Base-by-base conservation (phyloP, 2,113 vertebrate genomes). In the Seriola aureovittata region DNA sequence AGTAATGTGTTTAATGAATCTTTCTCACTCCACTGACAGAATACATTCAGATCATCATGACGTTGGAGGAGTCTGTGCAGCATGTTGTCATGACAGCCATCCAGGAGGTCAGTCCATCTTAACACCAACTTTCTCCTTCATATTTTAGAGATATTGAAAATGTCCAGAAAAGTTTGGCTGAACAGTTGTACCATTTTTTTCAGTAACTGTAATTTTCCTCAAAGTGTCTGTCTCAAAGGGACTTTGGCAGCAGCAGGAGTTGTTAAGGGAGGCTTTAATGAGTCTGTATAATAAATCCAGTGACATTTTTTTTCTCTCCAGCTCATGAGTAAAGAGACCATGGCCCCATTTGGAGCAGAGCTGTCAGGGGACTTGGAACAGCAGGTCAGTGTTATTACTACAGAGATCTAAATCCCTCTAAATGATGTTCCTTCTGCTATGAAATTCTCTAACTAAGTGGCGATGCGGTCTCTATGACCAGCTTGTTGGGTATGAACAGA, bases 61-160 rank as follows among this genome's bases (percentile, higher is more conserved):
- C 97, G 14, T 87, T 99, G 80, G 98, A 99, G 83, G 98, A 99
- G 76, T 98, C 98, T 77, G 98, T 99, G 75, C 98, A 99, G 17
- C 98, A 99, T 50, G 97, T 99, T 85, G 98, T 99, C 64, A 99
- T 99, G 98, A 97, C 97, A 59, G 98, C 98, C 86, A 99, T 99
- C 92, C 98, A 99, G 71, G 98, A 99, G 96, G 98, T 98, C 77
- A 93, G 93, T 81, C 19, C 25, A 7, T 71, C 44, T 25, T 40
- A 40, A 29, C 32, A 46, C 6, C 44, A 7, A 36, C 3, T 40
- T 59, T 78, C 19, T 74, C 7, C 8, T 23, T 70, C 25, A 16
- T 32, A 0, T 17, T 60, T 69, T 63, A 48, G 11, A 77, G 17
- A 36, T 46, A 6, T 55, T 75, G 23, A 40, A 32, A 14, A 60